These are phyloP conservation scores for Fregetta grallaria DNA, from an alignment of 2,113 vertebrate species.

Conservation along the genomic window DNA sequence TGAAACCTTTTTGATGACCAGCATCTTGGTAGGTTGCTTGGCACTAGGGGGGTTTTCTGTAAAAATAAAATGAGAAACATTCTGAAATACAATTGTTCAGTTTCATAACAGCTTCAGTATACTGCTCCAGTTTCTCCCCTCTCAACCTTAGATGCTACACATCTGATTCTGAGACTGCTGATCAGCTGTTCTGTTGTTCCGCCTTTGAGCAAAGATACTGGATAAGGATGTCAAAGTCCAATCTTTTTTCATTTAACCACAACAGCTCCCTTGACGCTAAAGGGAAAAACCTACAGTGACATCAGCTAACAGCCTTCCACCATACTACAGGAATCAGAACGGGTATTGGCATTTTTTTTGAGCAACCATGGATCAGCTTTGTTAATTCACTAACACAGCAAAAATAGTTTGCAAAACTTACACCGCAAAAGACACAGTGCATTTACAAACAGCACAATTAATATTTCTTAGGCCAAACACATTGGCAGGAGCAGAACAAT, in stretches of 20 bases:
- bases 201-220: background rate
- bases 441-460: background rate
- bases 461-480: background rate
- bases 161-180: background rate
- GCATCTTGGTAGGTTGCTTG: conserved; percentile 98
- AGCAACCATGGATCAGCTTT: background rate
- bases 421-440: background rate
- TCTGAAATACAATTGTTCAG: background rate
- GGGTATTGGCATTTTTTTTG: background rate
- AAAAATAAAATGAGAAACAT: background rate
- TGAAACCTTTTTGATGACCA: conserved; percentile 99
- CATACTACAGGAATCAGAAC: background rate
- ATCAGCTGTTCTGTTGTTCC: background rate
- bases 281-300: background rate
- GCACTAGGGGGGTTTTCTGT: conserved; percentile 97
- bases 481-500: background rate
- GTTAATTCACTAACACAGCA: background rate
- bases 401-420: background rate
- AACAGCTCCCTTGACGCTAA: background rate
- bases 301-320: background rate
- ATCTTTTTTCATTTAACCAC: background rate
- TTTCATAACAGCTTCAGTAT: background rate
- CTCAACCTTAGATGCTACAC: background rate
- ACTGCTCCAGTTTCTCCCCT: background rate
- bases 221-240: background rate